Percentiles rank a stretch among this genome's conserved stretches.
These are phyloP conservation scores for Chrysocyon brachyurus DNA, from an alignment of 2,797 vertebrate genomes.

Conservation along the genomic window DNA sequence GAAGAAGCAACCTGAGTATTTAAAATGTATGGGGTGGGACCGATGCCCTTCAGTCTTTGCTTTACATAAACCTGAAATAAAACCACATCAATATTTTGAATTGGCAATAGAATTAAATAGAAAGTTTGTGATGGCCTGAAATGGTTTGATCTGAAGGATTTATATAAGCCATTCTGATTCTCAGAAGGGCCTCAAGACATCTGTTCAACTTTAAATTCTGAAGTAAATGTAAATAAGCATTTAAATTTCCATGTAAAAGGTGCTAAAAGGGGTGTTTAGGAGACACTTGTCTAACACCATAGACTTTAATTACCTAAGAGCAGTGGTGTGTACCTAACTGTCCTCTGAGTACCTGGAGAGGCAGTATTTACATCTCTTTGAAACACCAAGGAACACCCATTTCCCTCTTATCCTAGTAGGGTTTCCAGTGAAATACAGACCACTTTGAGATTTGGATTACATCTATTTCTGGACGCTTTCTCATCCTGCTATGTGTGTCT, in stretches of 20 bases:
- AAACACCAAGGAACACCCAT: neutral
- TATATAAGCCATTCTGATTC: slow-evolving; percentile 72
- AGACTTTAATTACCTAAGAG: slow-evolving; percentile 65
- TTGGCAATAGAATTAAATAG: slow-evolving; percentile 63
- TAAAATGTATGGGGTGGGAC: neutral
- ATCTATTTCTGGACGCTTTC: neutral
- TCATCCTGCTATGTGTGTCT: neutral
- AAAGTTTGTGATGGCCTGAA: slow-evolving; percentile 38
- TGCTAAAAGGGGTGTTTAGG: slow-evolving; percentile 44
- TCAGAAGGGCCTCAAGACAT: slow-evolving; percentile 59
- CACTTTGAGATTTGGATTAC: neutral
- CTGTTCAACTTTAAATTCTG: slow-evolving; percentile 63
- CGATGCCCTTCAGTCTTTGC: neutral
- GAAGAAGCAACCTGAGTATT: neutral
- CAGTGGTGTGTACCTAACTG: slow-evolving; percentile 7
- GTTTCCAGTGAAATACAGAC: neutral
- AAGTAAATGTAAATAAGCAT: slow-evolving; percentile 63
- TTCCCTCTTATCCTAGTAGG: neutral
- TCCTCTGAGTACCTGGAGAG: neutral
- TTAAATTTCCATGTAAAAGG: slow-evolving; percentile 52
- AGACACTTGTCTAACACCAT: slow-evolving; percentile 37
- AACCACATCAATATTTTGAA: slow-evolving; percentile 70
- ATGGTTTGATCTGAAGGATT: slow-evolving; percentile 65
- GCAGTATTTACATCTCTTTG: neutral
- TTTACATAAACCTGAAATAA: slow-evolving; percentile 52